A percentile compares a stretch with the other conserved stretches of the same genome.
phyloP scores from a whole-genome alignment of 2,113 vertebrate species.

The Hirundichthys speculiger region DNA sequence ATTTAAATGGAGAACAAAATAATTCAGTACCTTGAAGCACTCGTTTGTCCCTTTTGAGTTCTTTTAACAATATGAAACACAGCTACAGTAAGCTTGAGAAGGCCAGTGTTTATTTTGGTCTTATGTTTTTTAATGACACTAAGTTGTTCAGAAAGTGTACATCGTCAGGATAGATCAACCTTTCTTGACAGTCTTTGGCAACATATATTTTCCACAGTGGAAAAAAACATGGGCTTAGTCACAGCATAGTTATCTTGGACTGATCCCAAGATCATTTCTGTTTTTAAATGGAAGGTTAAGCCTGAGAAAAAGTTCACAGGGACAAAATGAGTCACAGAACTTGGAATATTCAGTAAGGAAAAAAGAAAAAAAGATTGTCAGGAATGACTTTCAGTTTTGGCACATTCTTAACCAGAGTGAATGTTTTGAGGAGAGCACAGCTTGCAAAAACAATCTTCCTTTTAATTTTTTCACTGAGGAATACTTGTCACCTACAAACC shows the following conservation, averaged over 20 bases:
- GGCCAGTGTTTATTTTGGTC: slow-evolving; percentile 26
- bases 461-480: slow-evolving; percentile 1
- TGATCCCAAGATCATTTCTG: background rate
- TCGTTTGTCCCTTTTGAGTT: slow-evolving; percentile 61
- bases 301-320: background rate
- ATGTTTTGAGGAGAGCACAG: slow-evolving; percentile 30
- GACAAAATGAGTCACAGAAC: slow-evolving; percentile 60
- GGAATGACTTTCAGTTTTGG: slow-evolving; percentile 38
- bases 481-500: slow-evolving; percentile 51
- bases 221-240: background rate
- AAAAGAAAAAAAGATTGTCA: slow-evolving; percentile 2
- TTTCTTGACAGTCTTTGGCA: background rate
- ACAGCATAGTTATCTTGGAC: background rate
- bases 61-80: slow-evolving; percentile 53
- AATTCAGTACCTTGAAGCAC: slow-evolving; percentile 63
- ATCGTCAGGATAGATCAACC: too few relatives aligned
- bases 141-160: slow-evolving; percentile 21
- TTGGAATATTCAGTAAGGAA: slow-evolving; percentile 21
- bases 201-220: background rate
- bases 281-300: background rate
- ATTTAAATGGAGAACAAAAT: background rate
- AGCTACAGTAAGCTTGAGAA: slow-evolving; percentile 39
- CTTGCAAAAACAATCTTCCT: background rate
- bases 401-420: slow-evolving; percentile 30
- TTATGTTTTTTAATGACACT: too few relatives aligned